phyloP scores from a whole-genome alignment of 2,113 vertebrate genomes.

The rabbit (Oryctolagus cuniculus) region mOryCun1.1 NC_091450.1:17499501-17500000 shows the following conservation, averaged over 20 bases:
- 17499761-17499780: neutral
- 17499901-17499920: neutral
- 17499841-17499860: neutral
- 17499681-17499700: too few relatives aligned
- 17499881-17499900: neutral
- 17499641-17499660: too few relatives aligned
- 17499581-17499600: too few relatives aligned
- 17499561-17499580: too few relatives aligned
- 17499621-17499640: too few relatives aligned
- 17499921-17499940: neutral
- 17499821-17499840: neutral
- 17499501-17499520: too few relatives aligned
- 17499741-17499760: neutral
- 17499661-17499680: too few relatives aligned
- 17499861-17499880: neutral
- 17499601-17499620: too few relatives aligned
- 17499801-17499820: neutral
- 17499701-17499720: neutral
- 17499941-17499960: neutral
- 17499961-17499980: neutral
- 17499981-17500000: neutral
- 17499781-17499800: neutral
- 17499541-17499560: too few relatives aligned
- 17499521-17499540: too few relatives aligned
- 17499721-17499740: neutral